Evolutionary conservation across 2,113 vertebrate genomes (phyloP).

Genomic region (Sphaerodactylus townsendi): DNA sequence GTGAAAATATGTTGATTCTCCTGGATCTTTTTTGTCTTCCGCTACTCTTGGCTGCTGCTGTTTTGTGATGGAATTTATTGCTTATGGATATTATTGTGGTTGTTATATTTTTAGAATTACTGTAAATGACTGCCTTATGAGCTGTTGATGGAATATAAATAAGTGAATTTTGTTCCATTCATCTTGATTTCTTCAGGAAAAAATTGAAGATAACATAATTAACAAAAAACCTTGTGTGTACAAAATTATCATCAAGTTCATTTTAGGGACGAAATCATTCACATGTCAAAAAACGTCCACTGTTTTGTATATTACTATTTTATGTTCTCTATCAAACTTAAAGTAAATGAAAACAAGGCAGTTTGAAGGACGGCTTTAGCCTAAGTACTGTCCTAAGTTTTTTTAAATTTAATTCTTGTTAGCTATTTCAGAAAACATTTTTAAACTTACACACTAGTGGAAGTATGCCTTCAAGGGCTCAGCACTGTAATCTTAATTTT

Average conservation of each 20-base stretch:
- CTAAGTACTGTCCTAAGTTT: slow-evolving; percentile 21
- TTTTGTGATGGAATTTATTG: no score
- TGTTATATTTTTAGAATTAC: no score
- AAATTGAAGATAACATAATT: no score
- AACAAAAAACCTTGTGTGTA: no score
- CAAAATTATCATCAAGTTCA: neutral
- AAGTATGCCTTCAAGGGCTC: neutral
- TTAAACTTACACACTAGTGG: slow-evolving; percentile 1
- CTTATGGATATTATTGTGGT: no score
- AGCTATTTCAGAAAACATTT: slow-evolving; percentile 28
- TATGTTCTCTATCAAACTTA: fast-evolving
- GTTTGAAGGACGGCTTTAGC: slow-evolving; percentile 16
- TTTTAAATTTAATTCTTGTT: slow-evolving; percentile 29
- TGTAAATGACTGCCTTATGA: no score
- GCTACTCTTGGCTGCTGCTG: no score
- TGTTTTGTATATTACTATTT: neutral
- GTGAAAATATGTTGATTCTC: no score
- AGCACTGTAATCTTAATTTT: neutral
- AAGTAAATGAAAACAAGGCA: neutral
- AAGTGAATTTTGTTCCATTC: no score
- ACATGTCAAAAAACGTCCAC: neutral
- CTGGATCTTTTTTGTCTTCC: no score
- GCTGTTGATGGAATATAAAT: no score
- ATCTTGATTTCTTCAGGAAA: no score
- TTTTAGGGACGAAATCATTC: neutral